Evolutionary conservation across 2,888 invertebrate genomes (phyloP), one percentile per base, ranked within the genome.

Genomic region (Himalopsyche anomala): DNA sequence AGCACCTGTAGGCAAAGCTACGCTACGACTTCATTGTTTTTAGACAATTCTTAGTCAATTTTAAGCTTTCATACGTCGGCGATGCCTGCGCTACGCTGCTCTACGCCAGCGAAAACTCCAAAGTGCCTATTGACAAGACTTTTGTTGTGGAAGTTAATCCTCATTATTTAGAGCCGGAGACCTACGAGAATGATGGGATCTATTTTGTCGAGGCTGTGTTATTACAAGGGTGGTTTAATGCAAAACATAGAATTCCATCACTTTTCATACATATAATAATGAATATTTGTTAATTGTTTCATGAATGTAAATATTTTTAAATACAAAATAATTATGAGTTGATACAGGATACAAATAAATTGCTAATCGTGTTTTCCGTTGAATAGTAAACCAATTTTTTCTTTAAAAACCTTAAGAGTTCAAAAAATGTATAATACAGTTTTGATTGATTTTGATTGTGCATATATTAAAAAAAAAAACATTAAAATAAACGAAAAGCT

Each of bases 141-240:
- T 85, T 87, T 87, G 85, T 87, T 87, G 45, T 85, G 69, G 87
- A 84, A 85, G 85, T 84, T 84, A 85, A 85, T 84, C 87, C 87
- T 86, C 87, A 86, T 85, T 85, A 87, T 85, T 87, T 85, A 62
- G 62, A 62, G 62, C 62, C 55, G 40, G 82, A 82, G 62, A 81
- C 56, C 56, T 82, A 54, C 42, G 56, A 56, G 40, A 83, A 83
- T 56, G 83, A 83, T 83, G 83, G 38, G 83, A 62, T 62, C 62
- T 62, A 62, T 62, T 62, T 62, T 62, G 62, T 62, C 62, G 62
- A 28, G 62, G 62, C 62, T 19, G 62, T 62, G 62, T 62, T 62
- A 62, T 62, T 62, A 62, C 19, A 62, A 11, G 19, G 62, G 62
- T 62, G 62, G 62, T 62, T 62, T 19, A 62, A 62, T 19, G 2